phyloP scores from a whole-genome alignment of 2,797 vertebrate species.

The Muscicapa striata region DNA sequence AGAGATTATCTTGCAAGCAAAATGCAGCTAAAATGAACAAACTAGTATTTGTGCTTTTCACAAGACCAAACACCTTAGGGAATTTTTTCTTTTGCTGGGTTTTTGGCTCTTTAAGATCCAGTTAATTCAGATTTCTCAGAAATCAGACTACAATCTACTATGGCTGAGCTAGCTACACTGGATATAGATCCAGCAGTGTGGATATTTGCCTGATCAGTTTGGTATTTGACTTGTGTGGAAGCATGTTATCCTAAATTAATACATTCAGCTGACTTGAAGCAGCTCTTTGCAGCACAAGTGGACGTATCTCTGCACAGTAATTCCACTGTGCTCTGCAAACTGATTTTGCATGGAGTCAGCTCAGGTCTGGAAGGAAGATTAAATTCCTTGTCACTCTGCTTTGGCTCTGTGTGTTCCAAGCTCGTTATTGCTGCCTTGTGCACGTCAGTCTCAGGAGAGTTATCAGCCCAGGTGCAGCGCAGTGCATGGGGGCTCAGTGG shows the following conservation, averaged over 20 bases:
- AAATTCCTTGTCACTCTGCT: not conserved
- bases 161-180: not conserved
- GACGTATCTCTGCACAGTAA: not conserved
- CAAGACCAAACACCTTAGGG: not conserved
- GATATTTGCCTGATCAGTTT: not conserved
- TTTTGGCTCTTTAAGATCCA: not conserved
- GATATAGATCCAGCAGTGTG: not conserved
- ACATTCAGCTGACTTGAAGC: not conserved
- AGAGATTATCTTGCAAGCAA: not conserved
- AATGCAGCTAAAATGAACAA: constrained; percentile 2
- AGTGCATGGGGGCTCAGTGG: not conserved
- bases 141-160: not conserved
- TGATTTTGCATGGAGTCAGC: not conserved
- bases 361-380: not conserved
- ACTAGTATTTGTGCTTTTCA: not conserved
- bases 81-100: not conserved
- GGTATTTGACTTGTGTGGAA: not conserved
- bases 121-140: not conserved
- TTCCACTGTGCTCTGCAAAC: not conserved
- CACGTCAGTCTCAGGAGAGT: accelerated
- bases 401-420: not conserved
- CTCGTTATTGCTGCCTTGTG: not conserved
- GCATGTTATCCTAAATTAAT: not conserved
- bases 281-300: not conserved
- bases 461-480: not conserved